phyloP scores from a whole-genome alignment of 1,140 invertebrate species.

The Pseudobourletiella spinata region DNA sequence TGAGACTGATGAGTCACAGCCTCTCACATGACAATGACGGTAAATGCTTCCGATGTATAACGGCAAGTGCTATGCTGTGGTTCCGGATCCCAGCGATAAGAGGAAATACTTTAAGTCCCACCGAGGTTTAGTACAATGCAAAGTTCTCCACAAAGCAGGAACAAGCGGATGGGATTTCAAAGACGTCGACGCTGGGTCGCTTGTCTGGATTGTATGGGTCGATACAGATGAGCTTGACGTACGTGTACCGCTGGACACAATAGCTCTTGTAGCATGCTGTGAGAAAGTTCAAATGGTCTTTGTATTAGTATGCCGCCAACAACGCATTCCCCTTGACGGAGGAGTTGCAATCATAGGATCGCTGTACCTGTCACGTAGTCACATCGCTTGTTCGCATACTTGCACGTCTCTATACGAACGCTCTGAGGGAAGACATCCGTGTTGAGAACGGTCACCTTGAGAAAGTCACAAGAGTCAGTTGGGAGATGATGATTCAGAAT shows the following conservation, averaged over 20 bases:
- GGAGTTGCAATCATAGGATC: no score
- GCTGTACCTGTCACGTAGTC: slow-evolving; percentile 38
- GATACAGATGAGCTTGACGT: slow-evolving; percentile 42
- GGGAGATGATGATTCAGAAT: neutral
- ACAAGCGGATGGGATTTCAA: slow-evolving; percentile 44
- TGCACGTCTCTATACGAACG: slow-evolving; percentile 43
- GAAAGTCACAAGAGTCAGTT: neutral
- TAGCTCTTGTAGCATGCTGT: slow-evolving; percentile 44
- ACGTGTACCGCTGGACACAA: slow-evolving; percentile 41
- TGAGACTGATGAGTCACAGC: no score
- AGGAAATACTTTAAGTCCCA: no score
- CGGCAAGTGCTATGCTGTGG: no score
- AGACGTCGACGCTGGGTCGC: slow-evolving; percentile 41
- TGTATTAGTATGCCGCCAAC: neutral
- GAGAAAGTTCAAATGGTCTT: slow-evolving; percentile 12
- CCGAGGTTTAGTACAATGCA: slow-evolving; percentile 34
- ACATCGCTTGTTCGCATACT: slow-evolving; percentile 42
- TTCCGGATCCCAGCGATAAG: no score
- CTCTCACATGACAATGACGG: no score
- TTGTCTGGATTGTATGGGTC: slow-evolving; percentile 40
- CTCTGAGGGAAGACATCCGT: slow-evolving; percentile 42
- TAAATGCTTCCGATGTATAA: no score
- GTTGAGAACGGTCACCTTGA: slow-evolving; percentile 41
- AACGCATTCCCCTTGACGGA: no score
- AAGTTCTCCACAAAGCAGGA: slow-evolving; percentile 43